phyloP scores from a whole-genome alignment of 2,888 invertebrate species.

The Sphecodes monilicornis region DNA sequence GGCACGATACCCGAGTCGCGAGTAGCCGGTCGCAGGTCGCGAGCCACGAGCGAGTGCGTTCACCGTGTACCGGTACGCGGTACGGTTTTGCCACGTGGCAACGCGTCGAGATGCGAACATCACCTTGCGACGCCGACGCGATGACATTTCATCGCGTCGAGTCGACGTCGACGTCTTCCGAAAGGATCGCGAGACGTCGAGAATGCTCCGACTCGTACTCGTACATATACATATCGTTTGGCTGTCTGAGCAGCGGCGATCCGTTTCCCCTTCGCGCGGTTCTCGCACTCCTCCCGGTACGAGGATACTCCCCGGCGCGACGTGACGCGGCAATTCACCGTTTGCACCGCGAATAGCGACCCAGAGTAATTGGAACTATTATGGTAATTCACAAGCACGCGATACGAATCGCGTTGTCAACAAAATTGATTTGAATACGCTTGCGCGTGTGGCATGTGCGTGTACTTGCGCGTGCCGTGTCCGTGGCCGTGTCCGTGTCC shows the following conservation, averaged over 20 bases:
- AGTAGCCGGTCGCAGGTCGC: neutral
- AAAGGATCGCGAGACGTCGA: constrained; percentile 42
- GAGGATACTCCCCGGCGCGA: no score
- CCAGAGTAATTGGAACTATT: constrained; percentile 2
- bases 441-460: neutral
- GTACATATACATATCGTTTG: neutral
- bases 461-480: neutral
- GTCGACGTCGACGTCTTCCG: constrained; percentile 31
- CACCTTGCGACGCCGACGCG: constrained; percentile 25
- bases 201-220: neutral
- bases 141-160: constrained; percentile 42
- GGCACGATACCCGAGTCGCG: neutral
- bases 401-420: constrained; percentile 10
- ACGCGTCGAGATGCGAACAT: constrained; percentile 34
- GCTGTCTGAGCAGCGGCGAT: constrained; percentile 31
- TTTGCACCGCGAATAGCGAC: neutral
- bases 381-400: neutral
- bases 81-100: constrained; percentile 56
- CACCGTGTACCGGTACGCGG: neutral
- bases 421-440: neutral
- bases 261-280: constrained; percentile 15
- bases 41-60: constrained; percentile 31
- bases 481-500: neutral
- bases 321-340: neutral
- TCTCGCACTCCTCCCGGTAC: neutral